Base-by-base conservation (phyloP, 92 coral and sea anemone species). In the Plumapathes pennacea region DNA sequence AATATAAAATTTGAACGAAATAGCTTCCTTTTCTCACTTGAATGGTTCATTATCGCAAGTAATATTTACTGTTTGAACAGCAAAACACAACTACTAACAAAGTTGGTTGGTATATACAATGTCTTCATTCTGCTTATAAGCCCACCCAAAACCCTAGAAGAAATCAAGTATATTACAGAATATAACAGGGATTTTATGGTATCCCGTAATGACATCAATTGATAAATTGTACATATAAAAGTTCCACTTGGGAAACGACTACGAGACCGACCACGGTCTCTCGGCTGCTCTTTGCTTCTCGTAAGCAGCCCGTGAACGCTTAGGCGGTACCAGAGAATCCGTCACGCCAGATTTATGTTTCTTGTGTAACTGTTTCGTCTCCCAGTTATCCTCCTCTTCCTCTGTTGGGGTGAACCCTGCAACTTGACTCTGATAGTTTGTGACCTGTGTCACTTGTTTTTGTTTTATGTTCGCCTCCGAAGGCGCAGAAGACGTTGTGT, bases 311-410 rank as follows among this genome's bases (percentile, higher is more conserved):
- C 88, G 28, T 7, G 98, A 73, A 23, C 87, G 80, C 82, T 88
- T 92, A 9, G 98, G 98, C 18, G 98, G 98, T 31, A 92, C 62
- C 4, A 92, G 85, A 8, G 98, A 84, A 66, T 92, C 90, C 14
- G 71, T 92, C 19, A 88, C 81, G 0, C 98, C 98, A 13, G 82
- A 51, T 49, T 80, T 79, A 30, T 87, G 68, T 38, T 90, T 90
- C 45, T 80, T 73, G 30, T 46, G 72, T n/a, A n/a, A n/a, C 43
- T 64, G 77, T 14, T 26, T 54, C 18, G 26, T 55, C 52, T 83
- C 82, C 71, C 75, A 71, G 46, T 63, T 50, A 3, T 65, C 60
- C 32, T 78, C 79, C 10, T 71, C 97, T 0, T 67, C 89, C 5
- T 71, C 76, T 24, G 77, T 83, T 38, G 72, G 57, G 21, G 62